Evolutionary conservation across 2,888 invertebrate species (phyloP), one percentile per base, ranked within the genome.

Genomic region (Mythimna albipuncta): DNA sequence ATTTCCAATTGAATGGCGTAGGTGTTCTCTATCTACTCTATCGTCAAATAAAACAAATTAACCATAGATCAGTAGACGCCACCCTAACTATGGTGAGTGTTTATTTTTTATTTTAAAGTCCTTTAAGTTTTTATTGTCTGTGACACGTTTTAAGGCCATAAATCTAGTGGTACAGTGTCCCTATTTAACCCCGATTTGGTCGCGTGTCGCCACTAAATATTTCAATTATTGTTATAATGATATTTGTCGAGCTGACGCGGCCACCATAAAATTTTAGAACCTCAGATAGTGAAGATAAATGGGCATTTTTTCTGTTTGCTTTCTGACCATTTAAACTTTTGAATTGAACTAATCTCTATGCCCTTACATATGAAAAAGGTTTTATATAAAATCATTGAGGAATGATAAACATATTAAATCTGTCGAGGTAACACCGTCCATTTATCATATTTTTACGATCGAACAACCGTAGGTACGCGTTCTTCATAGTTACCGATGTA

Each of bases 181-280:
- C 86, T 86, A 87, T 88, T 88, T 89, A 88, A 89, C 88, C 89
- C 86, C 81, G 89, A 86, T 85, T 85, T 82, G 82, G 82, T 88
- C 92, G 92, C 92, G 91, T 93, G 93, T 91, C 92, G 84, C 90
- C 91, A 90, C 90, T 91, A 91, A 93, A 94, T 93, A 93, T 93
- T 90, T 93, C 93, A 94, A 94, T 94, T 92, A 93, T 92, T 91
- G 89, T 91, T 91, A 91, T 92, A 90, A 93, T 89, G 88, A 90
- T 92, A 93, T 92, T 89, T 87, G 87, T 86, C 85, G 83, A 81
- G 87, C 85, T 87, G 83, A 82, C 84, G 82, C 85, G 85, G 87
- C 88, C 86, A 87, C 87, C 85, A 89, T 87, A 86, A 87, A 87
- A 88, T 89, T 89, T 89, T 88, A 88, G 88, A 83, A 85, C 85